Evolutionary conservation across 2,113 vertebrate species (phyloP), one percentile per base, ranked within the genome.

Genomic region (Rousettus leschenaultii): DNA sequence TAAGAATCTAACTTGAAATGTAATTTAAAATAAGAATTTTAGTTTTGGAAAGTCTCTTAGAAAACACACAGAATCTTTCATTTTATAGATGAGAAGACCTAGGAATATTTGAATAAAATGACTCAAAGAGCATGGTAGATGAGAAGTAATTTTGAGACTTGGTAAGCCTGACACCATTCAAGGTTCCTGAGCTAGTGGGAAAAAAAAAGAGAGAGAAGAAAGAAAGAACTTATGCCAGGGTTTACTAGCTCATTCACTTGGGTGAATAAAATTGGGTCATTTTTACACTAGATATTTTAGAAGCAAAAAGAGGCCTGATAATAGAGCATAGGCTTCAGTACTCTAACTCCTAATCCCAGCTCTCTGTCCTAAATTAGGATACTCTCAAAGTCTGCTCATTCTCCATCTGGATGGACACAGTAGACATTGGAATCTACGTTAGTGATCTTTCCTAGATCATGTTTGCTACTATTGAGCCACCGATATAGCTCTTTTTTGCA

Each of bases 1-100:
- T 26, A 73, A 91, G 43, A 89, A 59, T 94, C 92, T 87, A 96
- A 88, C 38, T 71, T 92, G 35, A 87, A 53, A 45, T 45, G 1
- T 86, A 57, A 79, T 43, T 84, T 89, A 78, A 95, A 96, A 59
- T 59, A 30, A 84, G 30, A 79, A 61, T 75, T 82, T 92, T 86
- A 91, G 3, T 86, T 73, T 53, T 75, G 51, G 26, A 82, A 85
- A 19, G 5, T 82, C 18, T 79, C 28, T 59, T 75, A 89, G 21
- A 48, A 95, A 85, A 88, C 13, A 38, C 55, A 48, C 24, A 83
- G 22, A 66, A 65, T 6, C 28, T 57, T 91, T 57, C 33, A 65
- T 74, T 91, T 89, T 55, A 28, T n/a, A 57, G 7, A 53, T 28
- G 16, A 80, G 43, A 77, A 45, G 12, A 91, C 7, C 63, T 70